These are phyloP conservation scores for Mesembrinibis cayennensis DNA, from an alignment of 2,113 vertebrate genomes.

Conservation along the genomic window DNA sequence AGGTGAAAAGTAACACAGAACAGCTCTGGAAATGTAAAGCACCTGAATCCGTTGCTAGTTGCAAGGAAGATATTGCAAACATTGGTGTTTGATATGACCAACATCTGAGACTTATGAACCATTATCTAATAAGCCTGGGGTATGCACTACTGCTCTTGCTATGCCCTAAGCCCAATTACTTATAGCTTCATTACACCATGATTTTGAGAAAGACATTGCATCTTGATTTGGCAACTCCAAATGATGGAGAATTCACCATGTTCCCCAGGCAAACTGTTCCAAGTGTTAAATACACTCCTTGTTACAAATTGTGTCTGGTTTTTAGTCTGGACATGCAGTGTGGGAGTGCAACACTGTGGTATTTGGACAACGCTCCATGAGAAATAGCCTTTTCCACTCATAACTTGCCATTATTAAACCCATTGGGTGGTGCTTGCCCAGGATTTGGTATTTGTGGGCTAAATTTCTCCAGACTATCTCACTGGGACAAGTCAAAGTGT, in stretches of 20 bases:
- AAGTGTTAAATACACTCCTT: not conserved
- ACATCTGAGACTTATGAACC: not conserved
- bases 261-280: not conserved
- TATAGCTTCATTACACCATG: not conserved
- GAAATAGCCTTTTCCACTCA: not conserved
- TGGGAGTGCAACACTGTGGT: not conserved
- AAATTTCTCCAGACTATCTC: not conserved
- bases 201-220: not conserved
- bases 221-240: not conserved
- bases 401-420: not conserved
- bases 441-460: not conserved
- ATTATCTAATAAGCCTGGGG: not conserved
- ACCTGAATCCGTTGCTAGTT: not conserved
- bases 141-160: not conserved
- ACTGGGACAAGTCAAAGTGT: not conserved
- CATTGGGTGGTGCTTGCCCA: not conserved
- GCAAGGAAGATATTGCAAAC: not conserved
- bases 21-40: not conserved
- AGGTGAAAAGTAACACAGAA: not conserved
- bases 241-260: not conserved
- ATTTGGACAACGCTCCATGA: not conserved
- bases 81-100: not conserved
- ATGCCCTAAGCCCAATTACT: not conserved
- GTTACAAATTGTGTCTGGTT: not conserved
- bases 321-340: not conserved